Evolutionary conservation across 2,888 invertebrate species (phyloP), one percentile per base, ranked within the genome.

Genomic region (Coenonympha glycerion): DNA sequence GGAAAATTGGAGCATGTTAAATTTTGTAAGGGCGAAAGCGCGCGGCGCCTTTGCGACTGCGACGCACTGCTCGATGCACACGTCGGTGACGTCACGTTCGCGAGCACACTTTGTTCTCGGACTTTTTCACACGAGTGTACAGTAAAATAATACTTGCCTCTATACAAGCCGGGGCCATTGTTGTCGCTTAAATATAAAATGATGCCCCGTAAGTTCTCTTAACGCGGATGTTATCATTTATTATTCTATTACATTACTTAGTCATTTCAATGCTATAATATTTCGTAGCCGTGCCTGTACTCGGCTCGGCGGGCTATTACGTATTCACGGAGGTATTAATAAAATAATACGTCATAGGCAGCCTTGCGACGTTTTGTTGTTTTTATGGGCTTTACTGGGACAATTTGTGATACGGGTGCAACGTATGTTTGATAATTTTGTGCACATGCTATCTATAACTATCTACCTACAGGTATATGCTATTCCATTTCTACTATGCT

Each of bases 161-260:
- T 71, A 73, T 72, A 71, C 68, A 65, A 68, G 66, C 65, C 71
- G 74, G 66, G 69, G 64, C 71, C 71, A 77, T 78, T 82, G 79
- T 76, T 71, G 73, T 66, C 72, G 74, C 71, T 77, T 71, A 75
- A 71, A 76, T 74, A 80, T 76, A 74, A 76, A 80, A 71, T 73
- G 74, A 73, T 71, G 78, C 73, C 76, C 78, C 68, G 72, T 77
- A 76, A 75, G 70, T 74, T 71, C 68, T 75, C 74, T 76, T 85
- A 84, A 83, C 80, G 76, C 83, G 85, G 85, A 86, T 81, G 84
- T 78, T 73, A 76, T 76, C 84, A 78, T 84, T 85, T 81, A 85
- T 82, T 80, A 81, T 81, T 82, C 76, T 81, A 82, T 79, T 80
- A 71, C 69, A 71, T 72, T 73, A 71, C 64, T 64, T 64, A 64